Conservation (phyloP, 2,797 vertebrate genomes). For the Manis pentadactyla region DNA sequence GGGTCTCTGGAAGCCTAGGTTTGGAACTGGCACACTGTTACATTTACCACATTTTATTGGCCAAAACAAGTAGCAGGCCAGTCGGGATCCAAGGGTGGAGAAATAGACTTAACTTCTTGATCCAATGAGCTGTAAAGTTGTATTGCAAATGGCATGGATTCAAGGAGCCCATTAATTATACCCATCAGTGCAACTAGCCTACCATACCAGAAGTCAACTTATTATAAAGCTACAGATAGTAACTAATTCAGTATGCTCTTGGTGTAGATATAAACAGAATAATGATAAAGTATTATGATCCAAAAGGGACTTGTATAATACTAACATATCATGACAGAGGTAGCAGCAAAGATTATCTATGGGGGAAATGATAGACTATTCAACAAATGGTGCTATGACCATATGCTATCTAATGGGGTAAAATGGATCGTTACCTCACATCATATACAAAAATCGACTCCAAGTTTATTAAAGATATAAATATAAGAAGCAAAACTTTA, state of each 20-base stretch:
- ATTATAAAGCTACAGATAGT: background rate
- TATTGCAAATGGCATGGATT: background rate
- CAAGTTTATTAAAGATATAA: conserved; percentile 23
- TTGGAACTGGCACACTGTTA: background rate
- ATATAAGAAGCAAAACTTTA: conserved; percentile 25
- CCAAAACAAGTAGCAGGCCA: conserved; percentile 1
- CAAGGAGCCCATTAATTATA: background rate
- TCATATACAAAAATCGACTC: no score
- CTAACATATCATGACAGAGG: background rate
- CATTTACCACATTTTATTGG: background rate
- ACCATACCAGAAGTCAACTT: background rate
- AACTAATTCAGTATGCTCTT: background rate
- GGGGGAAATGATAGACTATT: background rate
- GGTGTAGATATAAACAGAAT: background rate
- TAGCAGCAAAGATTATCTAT: background rate
- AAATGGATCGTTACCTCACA: background rate
- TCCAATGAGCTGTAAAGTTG: background rate
- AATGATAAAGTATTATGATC: background rate
- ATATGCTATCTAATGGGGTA: background rate
- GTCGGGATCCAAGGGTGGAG: background rate
- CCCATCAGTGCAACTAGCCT: background rate
- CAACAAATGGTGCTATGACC: background rate
- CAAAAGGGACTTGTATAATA: background rate
- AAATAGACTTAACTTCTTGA: background rate
- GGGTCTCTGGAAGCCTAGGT: background rate